These are phyloP conservation scores for Zygaena filipendulae DNA, from an alignment of 2,888 invertebrate species.

Conservation along the genomic window DNA sequence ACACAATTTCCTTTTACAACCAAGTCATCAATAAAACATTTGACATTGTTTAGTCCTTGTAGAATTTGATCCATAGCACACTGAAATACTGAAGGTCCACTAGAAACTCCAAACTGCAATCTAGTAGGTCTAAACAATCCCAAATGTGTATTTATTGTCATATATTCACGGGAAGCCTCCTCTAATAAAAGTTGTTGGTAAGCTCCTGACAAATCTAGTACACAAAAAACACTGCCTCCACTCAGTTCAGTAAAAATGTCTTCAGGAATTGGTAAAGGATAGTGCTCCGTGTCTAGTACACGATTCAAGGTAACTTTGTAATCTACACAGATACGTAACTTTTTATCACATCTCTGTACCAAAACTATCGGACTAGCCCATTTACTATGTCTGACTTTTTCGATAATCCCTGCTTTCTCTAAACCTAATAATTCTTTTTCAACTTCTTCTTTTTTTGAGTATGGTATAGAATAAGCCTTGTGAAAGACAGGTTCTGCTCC, in stretches of 20 bases:
- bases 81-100: constrained; percentile 1
- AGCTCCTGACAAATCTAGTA: constrained; percentile 5
- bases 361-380: constrained; percentile 8
- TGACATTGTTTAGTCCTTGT: not conserved
- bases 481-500: constrained; percentile 10
- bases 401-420: not conserved
- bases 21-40: not conserved
- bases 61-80: not conserved
- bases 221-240: constrained; percentile 5
- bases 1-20: not conserved
- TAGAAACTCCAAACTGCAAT: constrained; percentile 3
- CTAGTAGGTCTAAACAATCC: constrained; percentile 2
- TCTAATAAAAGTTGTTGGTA: constrained; percentile 9
- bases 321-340: constrained; percentile 11
- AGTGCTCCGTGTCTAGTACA: constrained; percentile 10
- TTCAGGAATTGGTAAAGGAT: constrained; percentile 6
- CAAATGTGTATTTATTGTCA: constrained; percentile 3
- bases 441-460: constrained; percentile 9
- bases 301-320: constrained; percentile 12
- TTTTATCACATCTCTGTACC: constrained; percentile 2
- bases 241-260: constrained; percentile 7
- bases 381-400: constrained; percentile 5
- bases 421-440: constrained; percentile 7
- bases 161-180: constrained; percentile 1
- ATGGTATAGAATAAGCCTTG: constrained; percentile 10